Conservation (phyloP, 2,797 vertebrate genomes). For the Coregonus sp. region DNA sequence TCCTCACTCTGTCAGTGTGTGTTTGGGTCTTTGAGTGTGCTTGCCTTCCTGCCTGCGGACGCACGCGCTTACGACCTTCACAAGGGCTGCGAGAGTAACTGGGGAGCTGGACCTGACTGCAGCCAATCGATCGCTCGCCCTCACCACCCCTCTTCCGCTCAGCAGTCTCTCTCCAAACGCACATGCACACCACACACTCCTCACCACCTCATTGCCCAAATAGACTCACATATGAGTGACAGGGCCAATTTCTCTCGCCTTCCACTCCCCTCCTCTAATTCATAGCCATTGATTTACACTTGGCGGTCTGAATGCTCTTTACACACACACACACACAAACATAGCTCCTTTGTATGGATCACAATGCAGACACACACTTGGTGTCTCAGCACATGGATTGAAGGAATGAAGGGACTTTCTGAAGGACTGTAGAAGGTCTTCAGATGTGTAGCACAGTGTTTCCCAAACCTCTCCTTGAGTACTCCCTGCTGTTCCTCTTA, state of each 20-base stretch:
- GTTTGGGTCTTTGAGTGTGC: neutral
- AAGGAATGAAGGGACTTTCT: conserved; percentile 56
- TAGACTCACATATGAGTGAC: conserved; percentile 74
- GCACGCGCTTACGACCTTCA: conserved; percentile 64
- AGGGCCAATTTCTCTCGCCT: conserved; percentile 71
- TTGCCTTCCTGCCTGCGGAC: neutral
- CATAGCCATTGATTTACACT: conserved; percentile 73
- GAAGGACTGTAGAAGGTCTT: conserved; percentile 48
- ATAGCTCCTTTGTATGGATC: conserved; percentile 54
- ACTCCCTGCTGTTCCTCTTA: neutral
- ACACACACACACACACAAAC: conserved; percentile 16
- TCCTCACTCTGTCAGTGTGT: neutral
- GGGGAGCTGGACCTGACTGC: conserved; percentile 69
- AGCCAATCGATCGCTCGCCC: conserved; percentile 67
- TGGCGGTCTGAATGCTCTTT: conserved; percentile 38
- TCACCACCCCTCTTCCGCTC: conserved; percentile 60
- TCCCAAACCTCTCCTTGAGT: neutral
- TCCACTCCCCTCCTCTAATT: conserved; percentile 69
- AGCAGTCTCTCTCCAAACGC: conserved; percentile 54
- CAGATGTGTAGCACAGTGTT: neutral
- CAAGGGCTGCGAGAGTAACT: conserved; percentile 71
- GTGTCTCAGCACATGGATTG: conserved; percentile 64
- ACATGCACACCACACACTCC: conserved; percentile 32
- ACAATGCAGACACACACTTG: conserved; percentile 65
- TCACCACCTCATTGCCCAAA: conserved; percentile 71